These are phyloP conservation scores for Dinothrombium tinctorium DNA, from an alignment of 1,140 invertebrate genomes.

Conservation along the genomic window DNA sequence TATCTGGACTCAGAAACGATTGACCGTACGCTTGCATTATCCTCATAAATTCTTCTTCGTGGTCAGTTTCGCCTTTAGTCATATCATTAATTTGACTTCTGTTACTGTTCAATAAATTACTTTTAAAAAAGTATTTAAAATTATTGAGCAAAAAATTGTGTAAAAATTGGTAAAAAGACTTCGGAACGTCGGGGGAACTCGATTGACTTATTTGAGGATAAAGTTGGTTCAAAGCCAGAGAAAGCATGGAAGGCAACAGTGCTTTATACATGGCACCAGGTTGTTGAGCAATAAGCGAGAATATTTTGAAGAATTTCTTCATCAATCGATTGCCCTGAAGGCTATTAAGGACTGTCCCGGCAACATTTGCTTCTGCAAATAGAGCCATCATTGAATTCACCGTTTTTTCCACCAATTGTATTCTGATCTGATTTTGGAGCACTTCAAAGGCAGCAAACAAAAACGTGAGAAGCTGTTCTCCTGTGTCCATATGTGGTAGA, in stretches of 20 bases:
- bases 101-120: too few relatives aligned
- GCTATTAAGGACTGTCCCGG: conserved; percentile 17
- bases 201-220: conserved; percentile 35
- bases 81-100: too few relatives aligned
- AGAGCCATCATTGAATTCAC: conserved; percentile 51
- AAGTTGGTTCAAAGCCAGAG: conserved; percentile 46
- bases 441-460: conserved; percentile 49
- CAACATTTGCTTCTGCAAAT: conserved; percentile 33
- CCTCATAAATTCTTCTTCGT: conserved; percentile 31
- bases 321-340: conserved; percentile 3
- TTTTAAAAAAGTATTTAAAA: conserved; percentile 67
- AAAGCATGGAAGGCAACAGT: conserved; percentile 41
- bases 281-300: conserved; percentile 42
- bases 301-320: conserved; percentile 10
- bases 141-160: conserved; percentile 43
- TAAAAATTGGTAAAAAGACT: conserved; percentile 28
- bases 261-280: conserved; percentile 41
- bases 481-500: conserved; percentile 26
- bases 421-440: conserved; percentile 49
- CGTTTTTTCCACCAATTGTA: conserved; percentile 42
- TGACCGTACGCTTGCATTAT: conserved; percentile 39
- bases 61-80: conserved; percentile 15
- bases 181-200: conserved; percentile 29
- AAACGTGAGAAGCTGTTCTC: conserved; percentile 33
- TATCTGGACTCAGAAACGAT: conserved; percentile 44